Base-by-base conservation (phyloP, 2,113 vertebrate species). In the Cathartes aura region DNA sequence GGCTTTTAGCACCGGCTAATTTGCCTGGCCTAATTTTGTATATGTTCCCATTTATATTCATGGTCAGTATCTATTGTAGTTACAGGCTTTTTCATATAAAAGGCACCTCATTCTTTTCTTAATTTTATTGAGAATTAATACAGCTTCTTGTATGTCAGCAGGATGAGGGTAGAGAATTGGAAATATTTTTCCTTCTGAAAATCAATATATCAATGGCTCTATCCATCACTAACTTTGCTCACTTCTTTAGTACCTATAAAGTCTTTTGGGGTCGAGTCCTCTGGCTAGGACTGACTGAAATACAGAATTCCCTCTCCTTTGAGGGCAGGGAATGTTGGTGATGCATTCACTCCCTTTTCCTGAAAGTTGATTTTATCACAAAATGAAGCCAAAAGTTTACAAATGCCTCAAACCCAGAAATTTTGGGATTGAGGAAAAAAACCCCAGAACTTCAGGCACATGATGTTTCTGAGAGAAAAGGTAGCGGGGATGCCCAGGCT, bases 11-110 rank as follows among this genome's bases (percentile, higher is more conserved):
- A 80, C 93, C 0, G 1, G 62, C 82, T 96, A 96, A 97, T 97
- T 96, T 93, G 48, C 84, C 71, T 92, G 89, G 75, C 63, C 89
- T 94, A 89, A 96, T 97, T 96, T 96, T 92, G 48, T 93, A 18
- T 95, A 93, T 91, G 71, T 89, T 93, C 52, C 76, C 88, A 93
- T 96, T 97, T 92, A 80, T 84, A 96, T 97, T 95, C 94, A 82
- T 89, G 92, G 94, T 93, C 94, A 93, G 92, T 86, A 53, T 50
- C 92, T 90, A 59, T 78, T 91, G 93, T 85, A 93, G 68, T 93
- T 91, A 87, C 76, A 84, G 80, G 34, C 53, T 96, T 96, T 93
- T 80, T 91, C 55, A 3, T 78, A 67, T 42, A 93, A 94, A 96
- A 96, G 58, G 6, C 34, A 89, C 53, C 27, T 76, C 71, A 85